phyloP scores from a whole-genome alignment of 1,140 invertebrate species.

The Tribolium castaneum region DNA sequence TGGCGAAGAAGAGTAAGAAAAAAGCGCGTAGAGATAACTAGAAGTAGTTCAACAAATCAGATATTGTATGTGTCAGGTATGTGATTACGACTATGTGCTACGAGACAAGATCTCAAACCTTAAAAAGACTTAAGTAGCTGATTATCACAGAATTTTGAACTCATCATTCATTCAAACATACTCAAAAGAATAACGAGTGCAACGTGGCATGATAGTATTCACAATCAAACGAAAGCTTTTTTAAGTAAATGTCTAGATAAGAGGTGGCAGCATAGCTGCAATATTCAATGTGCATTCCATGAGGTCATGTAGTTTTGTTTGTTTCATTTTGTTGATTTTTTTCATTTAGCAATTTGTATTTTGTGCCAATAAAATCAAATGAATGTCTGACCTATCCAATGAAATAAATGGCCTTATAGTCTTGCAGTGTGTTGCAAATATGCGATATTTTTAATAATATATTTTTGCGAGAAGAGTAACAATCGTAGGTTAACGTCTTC shows the following conservation, averaged over 20 bases:
- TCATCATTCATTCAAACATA: constrained; percentile 25
- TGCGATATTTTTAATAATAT: constrained; percentile 50
- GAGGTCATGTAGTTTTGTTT: constrained; percentile 12
- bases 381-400: constrained; percentile 50
- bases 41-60: constrained; percentile 15
- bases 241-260: constrained; percentile 17
- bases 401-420: constrained; percentile 53
- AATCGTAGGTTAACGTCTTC: constrained; percentile 53
- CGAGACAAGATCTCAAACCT: constrained; percentile 49
- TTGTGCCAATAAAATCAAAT: constrained; percentile 49
- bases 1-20: constrained; percentile 62
- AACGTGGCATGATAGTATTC: constrained; percentile 5
- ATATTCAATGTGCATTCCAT: constrained; percentile 47
- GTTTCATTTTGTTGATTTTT: constrained; percentile 11
- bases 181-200: constrained; percentile 7
- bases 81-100: constrained; percentile 49
- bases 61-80: constrained; percentile 46
- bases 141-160: constrained; percentile 32
- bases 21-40: constrained; percentile 61
- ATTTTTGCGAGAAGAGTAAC: constrained; percentile 46
- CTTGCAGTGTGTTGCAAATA: constrained; percentile 47
- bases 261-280: constrained; percentile 23
- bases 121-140: constrained; percentile 39
- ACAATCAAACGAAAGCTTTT: constrained; percentile 35
- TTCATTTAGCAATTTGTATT: constrained; percentile 42